Evolutionary conservation across 2,888 invertebrate genomes (phyloP), one percentile per base, ranked within the genome.

Genomic region (Trichacis sp.): DNA sequence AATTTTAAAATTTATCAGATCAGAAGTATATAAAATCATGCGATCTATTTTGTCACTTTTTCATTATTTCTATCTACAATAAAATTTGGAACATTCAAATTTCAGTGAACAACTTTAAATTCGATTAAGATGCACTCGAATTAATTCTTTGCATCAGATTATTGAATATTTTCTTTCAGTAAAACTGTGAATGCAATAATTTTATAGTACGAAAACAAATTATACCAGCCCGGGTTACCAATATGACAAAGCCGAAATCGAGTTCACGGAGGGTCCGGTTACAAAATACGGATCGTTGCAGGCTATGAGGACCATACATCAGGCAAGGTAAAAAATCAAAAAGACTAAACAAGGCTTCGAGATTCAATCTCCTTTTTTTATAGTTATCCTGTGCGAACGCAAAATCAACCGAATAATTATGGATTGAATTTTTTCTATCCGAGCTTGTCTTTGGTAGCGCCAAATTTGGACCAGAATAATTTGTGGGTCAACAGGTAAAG

Each of bases 401-500:
- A n/a, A 9, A 11, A 2, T 3, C 33, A 33, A n/a, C 11, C 33
- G n/a, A 9, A 33, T n/a, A n/a, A 33, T n/a, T 33, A 33, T n/a
- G 24, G 17, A 8, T 65, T 65, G 6, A 65, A 61, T 40, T 15
- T 65, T 53, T 65, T 65, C 45, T 65, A 65, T 50, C 61, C 65
- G 30, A 49, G 57, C 12, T 45, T 57, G 8, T 62, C 66, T 8
- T 14, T 59, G 12, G 64, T 70, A 29, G 30, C 62, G 2, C 29
- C 65, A 9, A 66, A 59, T 48, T 60, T 61, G 46, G 70, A 73
- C 43, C 77, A 73, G 59, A n/a, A n/a, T n/a, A 64, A 68, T 19
- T 73, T 73, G 69, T 76, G 74, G 75, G 29, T 70, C 19, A 76
- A 76, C 50, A 78, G 77, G 81, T 81, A 72, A 68, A 36, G 33